A percentile compares a stretch with the other conserved stretches of the same genome.
These are phyloP conservation scores for Oophaga pumilio DNA, from an alignment of 2,113 vertebrate species.

Conservation along the genomic window DNA sequence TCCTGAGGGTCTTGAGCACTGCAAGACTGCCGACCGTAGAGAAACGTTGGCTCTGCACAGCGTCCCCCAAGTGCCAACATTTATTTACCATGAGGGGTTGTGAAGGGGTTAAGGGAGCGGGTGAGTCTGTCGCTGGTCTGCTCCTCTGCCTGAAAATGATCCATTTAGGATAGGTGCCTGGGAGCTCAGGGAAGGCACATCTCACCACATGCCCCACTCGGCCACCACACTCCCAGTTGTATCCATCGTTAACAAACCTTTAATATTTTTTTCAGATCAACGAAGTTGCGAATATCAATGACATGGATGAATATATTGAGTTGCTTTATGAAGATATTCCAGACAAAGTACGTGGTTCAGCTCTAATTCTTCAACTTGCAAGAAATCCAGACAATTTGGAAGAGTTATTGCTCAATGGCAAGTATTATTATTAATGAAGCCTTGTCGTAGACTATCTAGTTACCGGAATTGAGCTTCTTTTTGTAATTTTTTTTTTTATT, in stretches of 20 bases:
- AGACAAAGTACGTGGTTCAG: constrained; percentile 88
- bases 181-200: too few relatives aligned
- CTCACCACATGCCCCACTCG: too few relatives aligned
- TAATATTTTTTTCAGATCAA: constrained; percentile 79
- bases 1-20: too few relatives aligned
- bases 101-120: too few relatives aligned
- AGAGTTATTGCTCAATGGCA: constrained; percentile 88
- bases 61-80: too few relatives aligned
- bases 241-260: neutral
- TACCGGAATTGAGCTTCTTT: neutral
- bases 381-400: constrained; percentile 90
- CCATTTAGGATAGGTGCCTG: too few relatives aligned
- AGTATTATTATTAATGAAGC: neutral
- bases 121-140: too few relatives aligned
- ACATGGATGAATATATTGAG: constrained; percentile 90
- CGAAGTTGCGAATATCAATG: constrained; percentile 88
- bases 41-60: too few relatives aligned
- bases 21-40: too few relatives aligned
- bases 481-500: constrained; percentile 51
- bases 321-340: constrained; percentile 90
- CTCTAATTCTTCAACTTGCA: constrained; percentile 88
- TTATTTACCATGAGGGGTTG: too few relatives aligned
- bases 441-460: neutral
- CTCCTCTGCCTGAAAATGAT: too few relatives aligned
- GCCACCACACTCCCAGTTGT: neutral